A percentile compares a stretch with the other conserved stretches of the same genome.
These are phyloP conservation scores for Clarias batrachus DNA, from an alignment of 2,113 vertebrate genomes.

Conservation along the genomic window DNA sequence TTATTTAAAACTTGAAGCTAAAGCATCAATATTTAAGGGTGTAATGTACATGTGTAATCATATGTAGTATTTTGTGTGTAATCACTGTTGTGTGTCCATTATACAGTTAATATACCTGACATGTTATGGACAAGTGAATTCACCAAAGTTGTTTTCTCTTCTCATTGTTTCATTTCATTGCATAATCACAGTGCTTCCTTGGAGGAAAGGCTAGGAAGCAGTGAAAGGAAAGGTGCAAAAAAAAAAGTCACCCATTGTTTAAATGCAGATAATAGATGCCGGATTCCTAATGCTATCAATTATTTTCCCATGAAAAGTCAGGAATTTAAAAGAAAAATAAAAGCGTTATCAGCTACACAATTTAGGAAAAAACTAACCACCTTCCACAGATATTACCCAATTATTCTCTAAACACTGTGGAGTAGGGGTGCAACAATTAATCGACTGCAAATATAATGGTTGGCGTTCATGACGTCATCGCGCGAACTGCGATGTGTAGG, in stretches of 20 bases:
- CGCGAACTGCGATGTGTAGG: too few relatives aligned
- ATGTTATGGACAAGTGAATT: not conserved
- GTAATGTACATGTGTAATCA: not conserved
- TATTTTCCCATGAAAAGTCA: not conserved
- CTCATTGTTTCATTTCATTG: not conserved
- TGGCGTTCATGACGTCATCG: too few relatives aligned
- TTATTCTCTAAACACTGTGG: not conserved
- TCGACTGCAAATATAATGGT: too few relatives aligned
- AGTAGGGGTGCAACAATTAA: not conserved
- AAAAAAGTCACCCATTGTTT: not conserved
- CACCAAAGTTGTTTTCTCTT: not conserved
- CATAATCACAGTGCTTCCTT: not conserved
- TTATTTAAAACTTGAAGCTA: not conserved
- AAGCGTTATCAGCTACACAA: not conserved
- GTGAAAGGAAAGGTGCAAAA: not conserved
- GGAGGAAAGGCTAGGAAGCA: not conserved
- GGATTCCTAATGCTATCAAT: not conserved
- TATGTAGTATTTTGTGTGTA: not conserved
- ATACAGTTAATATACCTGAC: not conserved
- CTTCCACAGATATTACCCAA: not conserved
- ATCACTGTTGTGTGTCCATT: not conserved
- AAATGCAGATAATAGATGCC: not conserved
- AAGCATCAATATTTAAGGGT: not conserved
- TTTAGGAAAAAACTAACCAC: not conserved
- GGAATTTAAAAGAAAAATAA: not conserved